Base-by-base conservation (phyloP, 2,888 invertebrate species). In the Archaeoteleia sp. region DNA sequence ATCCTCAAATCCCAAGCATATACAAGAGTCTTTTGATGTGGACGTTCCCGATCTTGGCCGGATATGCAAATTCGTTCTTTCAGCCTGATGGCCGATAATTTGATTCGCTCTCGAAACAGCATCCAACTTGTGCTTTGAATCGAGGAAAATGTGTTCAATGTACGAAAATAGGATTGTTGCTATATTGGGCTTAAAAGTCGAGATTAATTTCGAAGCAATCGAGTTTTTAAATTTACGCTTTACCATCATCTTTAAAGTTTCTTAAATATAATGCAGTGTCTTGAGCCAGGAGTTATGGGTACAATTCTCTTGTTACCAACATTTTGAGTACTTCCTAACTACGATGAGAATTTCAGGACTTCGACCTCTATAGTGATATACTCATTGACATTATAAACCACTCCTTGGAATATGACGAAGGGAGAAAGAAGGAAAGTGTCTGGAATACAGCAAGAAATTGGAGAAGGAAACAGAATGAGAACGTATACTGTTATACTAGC, bases 241-340 rank as follows among this genome's bases (percentile, higher is more conserved):
- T n/a, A 20, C 29, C 49, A 34, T 48, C 25, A 42, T 17, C 48
- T 43, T 63, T 43, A 63, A 51, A 2, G 45, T 37, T 45, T 39
- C 55, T 63, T 63, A 57, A 57, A 45, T 51, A 57, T 63, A 63
- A 63, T n/a, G 63, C 45, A 45, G 45, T 63, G 49, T 57, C 55
- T 32, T 39, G 49, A 34, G 48, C 48, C 49, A 37, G 55, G 55
- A 63, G 34, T 49, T 57, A 63, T 57, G 30, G 37, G 32, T 20
- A 39, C 37, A 37, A 45, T 63, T 57, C 32, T 45, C 55, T 25
- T 25, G 51, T 51, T 45, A 46, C 39, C 39, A 29, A 37, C 51
- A 34, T 63, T 57, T 29, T 51, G 45, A 53, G 51, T 37, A 46
- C 25, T 32, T 46, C 20, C 23, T 13, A 54, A 48, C 39, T 57